Conservation (phyloP, 2,888 invertebrate genomes). For the Ophioninae sp. region DNA sequence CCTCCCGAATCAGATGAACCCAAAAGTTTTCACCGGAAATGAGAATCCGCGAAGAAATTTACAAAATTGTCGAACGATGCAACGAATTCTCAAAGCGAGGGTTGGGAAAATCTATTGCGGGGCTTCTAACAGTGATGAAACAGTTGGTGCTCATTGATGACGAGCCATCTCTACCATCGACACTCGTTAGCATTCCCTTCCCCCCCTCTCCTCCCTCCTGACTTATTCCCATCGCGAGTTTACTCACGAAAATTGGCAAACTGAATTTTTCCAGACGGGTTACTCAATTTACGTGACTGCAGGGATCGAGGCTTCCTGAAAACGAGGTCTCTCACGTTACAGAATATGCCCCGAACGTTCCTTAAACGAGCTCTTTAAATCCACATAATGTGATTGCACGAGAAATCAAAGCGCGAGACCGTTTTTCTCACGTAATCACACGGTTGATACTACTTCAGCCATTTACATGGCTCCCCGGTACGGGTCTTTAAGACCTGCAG, state of each 20-base stretch:
- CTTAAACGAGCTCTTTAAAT: conserved; percentile 28
- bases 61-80: background rate
- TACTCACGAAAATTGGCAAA: background rate
- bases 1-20: background rate
- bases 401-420: conserved; percentile 32
- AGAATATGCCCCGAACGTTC: background rate
- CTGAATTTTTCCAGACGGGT: background rate
- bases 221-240: background rate
- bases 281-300: conserved; percentile 6
- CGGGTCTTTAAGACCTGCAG: background rate
- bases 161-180: background rate
- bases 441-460: background rate
- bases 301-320: conserved; percentile 1
- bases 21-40: background rate
- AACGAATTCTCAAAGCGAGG: background rate
- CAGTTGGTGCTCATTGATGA: background rate
- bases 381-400: conserved; percentile 39
- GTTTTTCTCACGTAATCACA: conserved; percentile 35
- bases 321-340: background rate
- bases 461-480: background rate
- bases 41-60: background rate
- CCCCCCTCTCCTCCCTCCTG: background rate
- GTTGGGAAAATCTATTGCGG: background rate
- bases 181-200: background rate
- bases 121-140: background rate